Evolutionary conservation across 2,113 vertebrate species (phyloP), one percentile per base, ranked within the genome.

Genomic region (Polyodon spathula): DNA sequence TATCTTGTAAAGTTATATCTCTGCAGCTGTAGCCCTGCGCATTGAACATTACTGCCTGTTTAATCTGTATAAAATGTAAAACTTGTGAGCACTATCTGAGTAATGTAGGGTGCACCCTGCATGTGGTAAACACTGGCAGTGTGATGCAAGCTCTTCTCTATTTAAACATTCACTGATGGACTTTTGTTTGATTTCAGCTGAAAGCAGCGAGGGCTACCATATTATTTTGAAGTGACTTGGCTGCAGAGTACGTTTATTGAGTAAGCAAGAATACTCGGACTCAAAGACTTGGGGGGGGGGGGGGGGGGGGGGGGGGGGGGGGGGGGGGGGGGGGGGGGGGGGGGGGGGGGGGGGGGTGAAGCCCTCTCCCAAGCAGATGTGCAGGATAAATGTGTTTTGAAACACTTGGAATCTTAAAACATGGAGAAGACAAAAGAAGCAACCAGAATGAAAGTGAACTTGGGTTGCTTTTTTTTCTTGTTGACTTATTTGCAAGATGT

Each of bases 181-280:
- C 4, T 41, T 64, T 52, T 43, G 63, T 62, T 65, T 59, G 58
- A 58, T 14, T 27, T 71, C 86, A 94, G 93, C 92, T 57, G 92
- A 92, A 83, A 92, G 78, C 74, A 88, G 82, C 0, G 88, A 92
- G 1, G 87, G 92, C 60, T 94, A 87, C 78, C 91, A 93, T 69
- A 67, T 95, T 63, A 87, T 97, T 76, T 78, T 97, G 73, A 94
- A 94, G 71, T 96, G 87, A 85, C n/a, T 52, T 4, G 10, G 40
- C 5, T 77, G 74, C 0, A 69, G 44, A 14, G 8, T 8, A 46
- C 44, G 2, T 10, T 3, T 10, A 4, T 46, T 8, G 14, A 46
- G 44, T 10, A 4, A 8, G 8, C 8, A 8, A 46, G 44, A 46
- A 8, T 3, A 44, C 43, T 44, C 43, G 12, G 43, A 8, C 44